Evolutionary conservation across 2,797 vertebrate species (phyloP).

Genomic region (Taeniopygia guttata): DNA sequence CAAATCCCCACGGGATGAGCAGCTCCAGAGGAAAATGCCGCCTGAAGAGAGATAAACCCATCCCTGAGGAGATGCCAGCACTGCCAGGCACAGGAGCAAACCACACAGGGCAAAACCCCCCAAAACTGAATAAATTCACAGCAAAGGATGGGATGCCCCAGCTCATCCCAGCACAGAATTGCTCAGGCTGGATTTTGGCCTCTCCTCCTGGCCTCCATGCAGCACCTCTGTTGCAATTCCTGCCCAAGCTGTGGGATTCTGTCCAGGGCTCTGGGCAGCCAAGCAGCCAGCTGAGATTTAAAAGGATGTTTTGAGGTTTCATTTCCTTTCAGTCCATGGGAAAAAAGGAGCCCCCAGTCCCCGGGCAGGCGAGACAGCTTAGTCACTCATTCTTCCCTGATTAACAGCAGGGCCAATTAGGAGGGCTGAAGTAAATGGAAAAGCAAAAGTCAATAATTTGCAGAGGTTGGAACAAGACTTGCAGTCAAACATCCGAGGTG

Average conservation of each 20-base stretch:
- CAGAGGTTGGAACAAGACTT: neutral
- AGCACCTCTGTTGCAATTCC: neutral
- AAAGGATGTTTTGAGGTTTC: constrained; percentile 36
- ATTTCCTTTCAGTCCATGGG: constrained; percentile 54
- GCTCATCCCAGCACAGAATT: neutral
- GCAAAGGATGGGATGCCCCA: neutral
- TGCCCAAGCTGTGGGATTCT: neutral
- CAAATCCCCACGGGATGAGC: neutral
- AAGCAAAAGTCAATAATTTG: constrained; percentile 32
- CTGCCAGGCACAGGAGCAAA: neutral
- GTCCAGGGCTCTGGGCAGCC: neutral
- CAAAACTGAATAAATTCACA: fast-evolving
- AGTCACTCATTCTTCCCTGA: constrained; percentile 52
- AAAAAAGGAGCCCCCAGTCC: neutral
- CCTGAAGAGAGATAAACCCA: neutral
- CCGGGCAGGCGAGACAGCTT: neutral
- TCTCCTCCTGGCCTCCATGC: neutral
- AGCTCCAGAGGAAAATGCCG: neutral
- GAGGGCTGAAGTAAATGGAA: neutral
- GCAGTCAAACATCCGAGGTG: neutral
- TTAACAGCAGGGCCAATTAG: constrained; percentile 17
- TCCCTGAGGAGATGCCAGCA: neutral
- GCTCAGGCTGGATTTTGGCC: neutral
- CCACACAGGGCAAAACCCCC: neutral
- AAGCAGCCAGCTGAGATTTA: constrained; percentile 4